A percentile compares a stretch with the other conserved stretches of the same genome.
These are phyloP conservation scores for Pagetopsis macropterus DNA, from an alignment of 2,797 vertebrate genomes.

Conservation along the genomic window DNA sequence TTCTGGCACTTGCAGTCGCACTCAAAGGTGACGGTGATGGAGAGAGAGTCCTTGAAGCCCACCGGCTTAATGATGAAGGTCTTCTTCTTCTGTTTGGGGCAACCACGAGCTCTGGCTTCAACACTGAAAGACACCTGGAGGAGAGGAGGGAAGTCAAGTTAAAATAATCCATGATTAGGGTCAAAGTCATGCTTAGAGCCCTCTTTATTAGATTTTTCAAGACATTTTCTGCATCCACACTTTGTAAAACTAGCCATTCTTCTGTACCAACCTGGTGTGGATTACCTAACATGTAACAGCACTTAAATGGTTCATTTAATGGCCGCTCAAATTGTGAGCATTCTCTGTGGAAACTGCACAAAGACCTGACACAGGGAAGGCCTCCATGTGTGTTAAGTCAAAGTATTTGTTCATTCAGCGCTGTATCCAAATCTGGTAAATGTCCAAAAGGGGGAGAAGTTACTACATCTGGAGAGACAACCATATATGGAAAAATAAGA, in stretches of 20 bases:
- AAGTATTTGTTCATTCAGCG: slow-evolving; percentile 62
- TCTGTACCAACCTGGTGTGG: not conserved
- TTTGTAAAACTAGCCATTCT: not conserved
- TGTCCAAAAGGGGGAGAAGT: slow-evolving; percentile 69
- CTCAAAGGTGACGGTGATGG: slow-evolving; percentile 87
- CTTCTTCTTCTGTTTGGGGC: slow-evolving; percentile 87
- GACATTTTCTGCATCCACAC: not conserved
- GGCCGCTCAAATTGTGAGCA: slow-evolving; percentile 13
- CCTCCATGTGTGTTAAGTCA: slow-evolving; percentile 62
- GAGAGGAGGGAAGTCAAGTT: slow-evolving; percentile 21
- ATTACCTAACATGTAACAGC: not conserved
- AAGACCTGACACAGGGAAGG: slow-evolving; percentile 35
- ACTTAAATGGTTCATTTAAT: slow-evolving; percentile 17
- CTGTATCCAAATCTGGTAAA: slow-evolving; percentile 70
- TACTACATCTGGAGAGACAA: slow-evolving; percentile 67
- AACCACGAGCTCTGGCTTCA: slow-evolving; percentile 92
- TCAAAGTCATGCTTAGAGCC: not conserved
- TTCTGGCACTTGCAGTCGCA: slow-evolving; percentile 92
- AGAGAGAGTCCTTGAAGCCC: slow-evolving; percentile 94
- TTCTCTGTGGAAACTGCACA: slow-evolving; percentile 28
- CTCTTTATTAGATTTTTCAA: not conserved
- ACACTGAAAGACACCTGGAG: slow-evolving; percentile 95
- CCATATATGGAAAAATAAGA: slow-evolving; percentile 79
- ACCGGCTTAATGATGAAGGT: slow-evolving; percentile 96
- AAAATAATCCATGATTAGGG: not conserved